These are phyloP conservation scores for Drosophila demipolita DNA, from an alignment of 2,888 invertebrate genomes.

Conservation along the genomic window DNA sequence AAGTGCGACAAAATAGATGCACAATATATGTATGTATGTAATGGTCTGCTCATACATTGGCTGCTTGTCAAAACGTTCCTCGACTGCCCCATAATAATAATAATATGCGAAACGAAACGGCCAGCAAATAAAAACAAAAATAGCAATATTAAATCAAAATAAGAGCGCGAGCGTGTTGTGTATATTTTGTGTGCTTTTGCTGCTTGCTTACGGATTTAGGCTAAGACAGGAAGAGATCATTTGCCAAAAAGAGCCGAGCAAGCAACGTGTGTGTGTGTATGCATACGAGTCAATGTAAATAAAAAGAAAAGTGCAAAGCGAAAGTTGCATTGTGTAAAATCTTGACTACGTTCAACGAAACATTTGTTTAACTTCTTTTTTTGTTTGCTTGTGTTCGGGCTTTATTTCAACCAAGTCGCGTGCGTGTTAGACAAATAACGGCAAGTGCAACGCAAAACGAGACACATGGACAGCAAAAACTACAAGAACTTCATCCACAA, in stretches of 20 bases:
- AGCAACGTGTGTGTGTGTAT: constrained; percentile 12
- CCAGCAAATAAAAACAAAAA: constrained; percentile 58
- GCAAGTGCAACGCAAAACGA: constrained; percentile 38
- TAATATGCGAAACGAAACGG: constrained; percentile 18
- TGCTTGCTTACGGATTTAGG: constrained; percentile 35
- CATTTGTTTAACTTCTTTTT: constrained; percentile 23
- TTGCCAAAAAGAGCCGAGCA: constrained; percentile 55
- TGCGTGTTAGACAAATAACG: constrained; percentile 50
- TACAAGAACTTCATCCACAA: constrained; percentile 8
- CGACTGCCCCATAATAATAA: constrained; percentile 9
- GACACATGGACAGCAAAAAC: constrained; percentile 38
- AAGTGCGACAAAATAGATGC: constrained; percentile 54
- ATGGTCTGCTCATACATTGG: constrained; percentile 8
- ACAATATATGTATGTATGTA: constrained; percentile 16
- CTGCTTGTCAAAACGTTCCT: constrained; percentile 29
- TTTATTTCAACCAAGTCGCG: constrained; percentile 1
- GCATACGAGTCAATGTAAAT: constrained; percentile 44
- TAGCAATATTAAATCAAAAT: constrained; percentile 69
- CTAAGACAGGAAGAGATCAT: constrained; percentile 67
- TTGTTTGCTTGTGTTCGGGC: constrained; percentile 21
- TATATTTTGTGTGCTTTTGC: constrained; percentile 14
- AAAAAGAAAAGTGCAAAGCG: constrained; percentile 74
- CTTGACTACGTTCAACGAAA: constrained; percentile 37
- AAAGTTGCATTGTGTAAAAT: constrained; percentile 66
- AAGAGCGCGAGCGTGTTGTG: constrained; percentile 44